Percentiles rank a stretch among this genome's conserved stretches.
Conservation (phyloP, 2,797 vertebrate genomes). For the Poecilia gillii region DNA sequence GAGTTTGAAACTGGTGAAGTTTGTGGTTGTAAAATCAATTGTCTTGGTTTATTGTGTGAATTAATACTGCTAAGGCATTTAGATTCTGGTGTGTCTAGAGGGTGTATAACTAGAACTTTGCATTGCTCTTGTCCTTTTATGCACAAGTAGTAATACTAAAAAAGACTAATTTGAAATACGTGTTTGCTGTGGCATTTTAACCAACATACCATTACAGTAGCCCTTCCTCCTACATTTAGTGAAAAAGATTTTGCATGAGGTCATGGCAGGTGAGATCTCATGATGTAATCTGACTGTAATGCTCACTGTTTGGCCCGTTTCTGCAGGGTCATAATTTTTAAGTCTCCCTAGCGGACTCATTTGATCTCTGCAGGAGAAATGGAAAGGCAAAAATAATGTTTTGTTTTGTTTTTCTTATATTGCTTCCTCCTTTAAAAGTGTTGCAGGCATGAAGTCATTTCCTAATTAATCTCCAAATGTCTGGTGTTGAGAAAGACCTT, state of each 20-base stretch:
- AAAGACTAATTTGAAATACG: slow-evolving; percentile 1
- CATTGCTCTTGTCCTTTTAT: neutral
- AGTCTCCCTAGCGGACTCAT: slow-evolving; percentile 64
- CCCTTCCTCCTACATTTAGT: slow-evolving; percentile 47
- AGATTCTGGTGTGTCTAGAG: neutral
- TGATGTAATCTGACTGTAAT: slow-evolving; percentile 65
- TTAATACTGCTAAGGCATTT: neutral
- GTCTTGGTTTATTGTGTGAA: neutral
- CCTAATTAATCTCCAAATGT: slow-evolving; percentile 60
- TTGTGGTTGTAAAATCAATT: neutral
- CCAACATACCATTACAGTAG: slow-evolving; percentile 38
- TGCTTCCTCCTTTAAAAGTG: slow-evolving; percentile 40
- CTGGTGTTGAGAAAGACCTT: slow-evolving; percentile 30
- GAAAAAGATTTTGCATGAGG: slow-evolving; percentile 58
- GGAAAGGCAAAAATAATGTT: slow-evolving; percentile 9
- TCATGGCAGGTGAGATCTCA: slow-evolving; percentile 76
- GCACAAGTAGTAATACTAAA: neutral
- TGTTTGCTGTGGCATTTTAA: slow-evolving; percentile 24
- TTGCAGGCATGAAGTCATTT: slow-evolving; percentile 69
- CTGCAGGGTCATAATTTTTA: slow-evolving; percentile 59
- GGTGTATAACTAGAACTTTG: neutral
- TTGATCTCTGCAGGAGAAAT: slow-evolving; percentile 68
- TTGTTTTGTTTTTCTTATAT: slow-evolving; percentile 61
- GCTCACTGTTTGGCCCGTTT: slow-evolving; percentile 64
- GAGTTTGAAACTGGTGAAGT: neutral